Conservation (phyloP, 2,888 invertebrate species). For the Aphidoletes aphidimyza region DNA sequence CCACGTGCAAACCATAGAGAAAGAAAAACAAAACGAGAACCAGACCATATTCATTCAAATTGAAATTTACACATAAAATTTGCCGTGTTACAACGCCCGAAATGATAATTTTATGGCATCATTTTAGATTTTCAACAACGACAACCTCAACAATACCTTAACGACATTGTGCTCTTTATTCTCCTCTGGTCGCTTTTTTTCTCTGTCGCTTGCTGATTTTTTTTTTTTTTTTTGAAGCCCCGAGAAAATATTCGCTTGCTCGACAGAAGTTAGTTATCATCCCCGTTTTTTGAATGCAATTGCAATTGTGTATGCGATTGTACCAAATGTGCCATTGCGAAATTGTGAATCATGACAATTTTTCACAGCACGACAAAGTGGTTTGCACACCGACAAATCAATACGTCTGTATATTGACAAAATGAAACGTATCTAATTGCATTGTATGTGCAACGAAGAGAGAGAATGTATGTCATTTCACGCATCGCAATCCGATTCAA, state of each 20-base stretch:
- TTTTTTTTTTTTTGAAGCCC: not conserved
- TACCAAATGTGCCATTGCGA: too few relatives aligned
- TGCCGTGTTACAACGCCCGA: not conserved
- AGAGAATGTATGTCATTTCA: constrained; percentile 23
- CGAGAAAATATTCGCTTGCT: not conserved
- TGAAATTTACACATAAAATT: constrained; percentile 32
- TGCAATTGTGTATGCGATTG: not conserved
- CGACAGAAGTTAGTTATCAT: not conserved
- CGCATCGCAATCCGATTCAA: constrained; percentile 45
- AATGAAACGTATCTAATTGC: constrained; percentile 49
- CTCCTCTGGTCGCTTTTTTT: too few relatives aligned
- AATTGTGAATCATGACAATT: not conserved
- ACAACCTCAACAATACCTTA: too few relatives aligned
- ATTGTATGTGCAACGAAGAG: not conserved
- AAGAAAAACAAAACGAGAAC: not conserved
- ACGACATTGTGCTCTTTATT: too few relatives aligned
- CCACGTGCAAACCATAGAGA: too few relatives aligned
- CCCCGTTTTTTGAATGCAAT: not conserved
- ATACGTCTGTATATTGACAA: constrained; percentile 31
- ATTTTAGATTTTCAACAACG: not conserved
- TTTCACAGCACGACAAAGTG: constrained; percentile 30
- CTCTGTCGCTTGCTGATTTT: too few relatives aligned
- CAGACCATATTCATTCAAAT: constrained; percentile 16
- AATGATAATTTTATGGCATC: not conserved
- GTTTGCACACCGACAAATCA: constrained; percentile 39